Conservation (phyloP, 2,113 vertebrate genomes). For the Lophochroa leadbeateri region DNA sequence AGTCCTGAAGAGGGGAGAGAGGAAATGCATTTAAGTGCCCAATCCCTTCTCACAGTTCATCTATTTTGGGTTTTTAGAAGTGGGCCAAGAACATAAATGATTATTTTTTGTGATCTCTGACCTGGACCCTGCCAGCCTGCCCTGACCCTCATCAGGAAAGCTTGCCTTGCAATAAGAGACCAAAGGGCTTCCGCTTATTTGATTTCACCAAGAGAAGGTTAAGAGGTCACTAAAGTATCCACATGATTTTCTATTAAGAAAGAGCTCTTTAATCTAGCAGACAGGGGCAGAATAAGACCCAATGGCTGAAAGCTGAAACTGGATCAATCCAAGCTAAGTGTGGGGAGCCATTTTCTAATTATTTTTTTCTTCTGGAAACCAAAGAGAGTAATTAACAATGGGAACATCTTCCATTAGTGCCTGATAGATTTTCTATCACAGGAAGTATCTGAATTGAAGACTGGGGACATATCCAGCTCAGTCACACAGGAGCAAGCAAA, state of each 20-base stretch:
- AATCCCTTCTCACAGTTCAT: not conserved
- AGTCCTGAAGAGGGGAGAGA: conserved; percentile 35
- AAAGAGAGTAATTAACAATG: conserved; percentile 4
- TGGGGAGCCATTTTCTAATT: not conserved
- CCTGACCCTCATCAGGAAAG: not conserved
- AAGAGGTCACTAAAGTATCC: not conserved
- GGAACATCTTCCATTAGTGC: conserved; percentile 36
- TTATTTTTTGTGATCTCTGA: not conserved
- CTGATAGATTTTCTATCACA: conserved; percentile 27
- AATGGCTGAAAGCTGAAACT: not conserved
- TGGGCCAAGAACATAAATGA: conserved; percentile 21
- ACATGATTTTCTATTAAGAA: not conserved
- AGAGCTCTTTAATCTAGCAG: not conserved
- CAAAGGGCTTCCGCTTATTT: not conserved
- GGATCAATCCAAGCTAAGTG: conserved; percentile 32
- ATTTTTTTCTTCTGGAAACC: not conserved
- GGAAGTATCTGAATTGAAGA: not conserved
- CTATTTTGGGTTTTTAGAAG: conserved; percentile 42
- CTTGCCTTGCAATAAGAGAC: not conserved
- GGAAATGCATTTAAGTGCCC: not conserved
- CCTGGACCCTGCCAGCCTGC: not conserved
- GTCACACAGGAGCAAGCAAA: not conserved
- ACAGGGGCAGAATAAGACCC: not conserved
- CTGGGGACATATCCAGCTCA: not conserved
- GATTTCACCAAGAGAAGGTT: not conserved